Evolutionary conservation across 2,888 invertebrate genomes (phyloP), one percentile per base, ranked within the genome.

Genomic region (Leptarthrus brevirostris): DNA sequence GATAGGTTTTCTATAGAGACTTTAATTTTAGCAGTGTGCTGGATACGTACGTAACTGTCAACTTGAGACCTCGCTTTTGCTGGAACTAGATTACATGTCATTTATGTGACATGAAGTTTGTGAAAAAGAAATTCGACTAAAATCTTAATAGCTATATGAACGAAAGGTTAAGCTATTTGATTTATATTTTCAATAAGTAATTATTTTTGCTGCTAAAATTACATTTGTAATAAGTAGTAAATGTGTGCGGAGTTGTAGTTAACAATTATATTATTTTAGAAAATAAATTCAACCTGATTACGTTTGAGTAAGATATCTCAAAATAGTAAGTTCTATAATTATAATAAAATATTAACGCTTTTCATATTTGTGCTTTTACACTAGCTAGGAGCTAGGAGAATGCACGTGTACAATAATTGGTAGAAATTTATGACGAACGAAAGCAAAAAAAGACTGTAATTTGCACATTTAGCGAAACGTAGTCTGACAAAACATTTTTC

Each of bases 41-140:
- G 30, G 30, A 1, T n/a, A n/a, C n/a, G n/a, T n/a, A n/a, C n/a
- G n/a, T n/a, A n/a, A n/a, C n/a, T n/a, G n/a, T n/a, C n/a, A n/a
- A n/a, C n/a, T 61, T 61, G 61, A 61, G 40, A 16, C 36, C 36
- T 40, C 61, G 34, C 61, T 36, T 20, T 36, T 36, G 34, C 61
- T 22, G 12, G 20, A 20, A 0, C 8, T 30, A 30, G 30, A 1
- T 36, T 61, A 61, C 36, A 61, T 61, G 61, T 61, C 61, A 61
- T n/a, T 61, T 61, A 61, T 40, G 36, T 61, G 61, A 61, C 61
- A 61, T 61, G 36, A 61, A 61, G 61, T 61, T 61, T 36, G 61
- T 61, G 61, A 36, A 61, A 12, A 40, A 61, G 61, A 20, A 36
- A 61, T 40, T 22, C 20, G 34, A 61, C 14, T 36, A 61, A 36